Base-by-base conservation (phyloP, 1,140 invertebrate species). In the Drosophila santomea region DNA sequence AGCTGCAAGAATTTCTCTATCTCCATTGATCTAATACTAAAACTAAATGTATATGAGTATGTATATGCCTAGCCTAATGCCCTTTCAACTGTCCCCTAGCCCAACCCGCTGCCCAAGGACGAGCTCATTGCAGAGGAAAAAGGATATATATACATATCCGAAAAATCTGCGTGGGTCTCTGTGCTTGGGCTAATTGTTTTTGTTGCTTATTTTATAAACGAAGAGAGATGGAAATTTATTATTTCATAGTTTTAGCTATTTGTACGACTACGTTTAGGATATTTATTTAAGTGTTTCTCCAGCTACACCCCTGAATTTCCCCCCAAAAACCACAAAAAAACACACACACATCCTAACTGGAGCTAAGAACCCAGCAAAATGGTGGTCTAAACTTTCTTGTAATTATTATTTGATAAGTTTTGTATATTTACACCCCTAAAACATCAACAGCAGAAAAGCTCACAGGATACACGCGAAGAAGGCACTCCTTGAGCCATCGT, bases 141-240 rank as follows among this genome's bases (percentile, higher is more conserved):
- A 12, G 12, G 28, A 32, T 5, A 38, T 15, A 14, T 35, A 14
- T 20, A n/a, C n/a, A 7, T 25, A 63, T 57, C 63, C 23, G 54
- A 41, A 23, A 11, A 25, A 50, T 66, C 57, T 4, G 59, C 28
- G 28, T 7, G 43, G 32, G 44, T 25, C 12, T n/a, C 51, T 58
- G 36, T 20, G 25, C 61, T 64, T 75, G 67, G 79, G 64, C 64
- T 64, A 74, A 90, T 89, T 89, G 84, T 89, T 89, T 89, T 89
- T 89, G 84, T 89, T 89, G 84, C 80, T 90, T 89, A 89, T 89
- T 89, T 89, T 84, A 89, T 89, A 84, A 82, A 69, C 56, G 50
- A 76, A 54, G 68, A 73, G 51, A 80, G 60, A 78, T 60, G 54
- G 71, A 75, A 60, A 73, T 56, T 66, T 78, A 76, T 88, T 88